Evolutionary conservation across 1,140 invertebrate genomes (phyloP), one percentile per base, ranked within the genome.

Genomic region (Halotydeus destructor): DNA sequence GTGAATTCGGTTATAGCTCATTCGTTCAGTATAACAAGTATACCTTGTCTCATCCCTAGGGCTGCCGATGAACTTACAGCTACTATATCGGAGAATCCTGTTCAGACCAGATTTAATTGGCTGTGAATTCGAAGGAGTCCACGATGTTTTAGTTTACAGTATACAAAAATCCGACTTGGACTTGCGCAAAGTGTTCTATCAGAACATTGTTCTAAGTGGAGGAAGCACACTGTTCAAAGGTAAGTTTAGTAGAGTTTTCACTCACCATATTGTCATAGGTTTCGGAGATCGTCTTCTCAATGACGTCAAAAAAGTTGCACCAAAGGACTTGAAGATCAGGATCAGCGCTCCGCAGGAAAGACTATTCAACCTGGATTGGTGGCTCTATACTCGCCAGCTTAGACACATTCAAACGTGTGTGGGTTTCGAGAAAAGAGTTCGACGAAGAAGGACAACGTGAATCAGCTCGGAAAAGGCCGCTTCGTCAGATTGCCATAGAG

Each of bases 381-480:
- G 93, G 93, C 37, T 98, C 93, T 2, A 99, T 98, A 66, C 69
- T 99, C 48, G 93, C 93, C 18, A 91, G 88, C 12, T 67, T 99
- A 38, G 93, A 97, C 60, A 96, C 93, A 5, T 99, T 99, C 65
- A 86, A 88, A 57, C 88, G 91, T 63, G 97, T 99, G 85, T 98
- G 93, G 91, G 80, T 98, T 19, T 91, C 85, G 12, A 96, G 97
- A 63, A 66, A 79, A 49, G 91, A 98, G 59, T 98, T 86, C 58
- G 88, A 97, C 51, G 86, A 96, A 61, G 85, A 91, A 54, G 91
- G 89, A 14, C 73, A 75, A 50, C 69, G 83, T 54, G 85, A 84
- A 34, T 76, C 97, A 53, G 84, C 96, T 64, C 71, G 85, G 58
- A 97, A 96, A 69, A 96, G n/a, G n/a, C n/a, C n/a, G n/a, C n/a